phyloP scores from a whole-genome alignment of 2,113 vertebrate species.

The Rhinogobius similis region DNA sequence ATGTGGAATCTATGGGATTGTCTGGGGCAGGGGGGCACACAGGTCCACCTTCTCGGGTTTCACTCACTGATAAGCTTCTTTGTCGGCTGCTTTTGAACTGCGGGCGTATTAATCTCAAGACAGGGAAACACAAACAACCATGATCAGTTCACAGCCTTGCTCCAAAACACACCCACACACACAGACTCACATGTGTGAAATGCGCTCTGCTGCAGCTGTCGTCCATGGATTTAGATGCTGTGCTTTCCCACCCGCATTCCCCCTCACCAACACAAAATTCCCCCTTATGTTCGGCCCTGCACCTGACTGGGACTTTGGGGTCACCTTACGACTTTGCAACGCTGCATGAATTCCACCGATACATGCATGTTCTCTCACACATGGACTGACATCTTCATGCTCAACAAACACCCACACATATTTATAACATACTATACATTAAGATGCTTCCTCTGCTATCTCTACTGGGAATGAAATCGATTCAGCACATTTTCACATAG shows the following conservation, averaged over 20 bases:
- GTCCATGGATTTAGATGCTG: constrained; percentile 67
- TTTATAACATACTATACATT: constrained; percentile 39
- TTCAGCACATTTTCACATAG: constrained; percentile 47
- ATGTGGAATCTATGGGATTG: constrained; percentile 50
- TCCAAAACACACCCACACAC: constrained; percentile 39
- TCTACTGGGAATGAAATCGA: constrained; percentile 55
- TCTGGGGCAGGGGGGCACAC: constrained; percentile 27
- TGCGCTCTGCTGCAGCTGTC: constrained; percentile 73
- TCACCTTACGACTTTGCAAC: constrained; percentile 69
- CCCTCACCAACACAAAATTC: constrained; percentile 68
- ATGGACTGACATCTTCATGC: constrained; percentile 28
- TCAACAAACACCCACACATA: constrained; percentile 52
- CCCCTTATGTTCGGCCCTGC: constrained; percentile 70
- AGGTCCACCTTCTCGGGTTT: constrained; percentile 47
- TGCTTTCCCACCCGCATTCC: constrained; percentile 69
- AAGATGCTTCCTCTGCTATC: constrained; percentile 48
- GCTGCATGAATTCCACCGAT: constrained; percentile 57
- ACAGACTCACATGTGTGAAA: constrained; percentile 39
- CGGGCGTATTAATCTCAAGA: constrained; percentile 52
- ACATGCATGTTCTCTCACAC: constrained; percentile 38
- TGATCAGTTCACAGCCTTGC: constrained; percentile 42
- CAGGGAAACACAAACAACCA: constrained; percentile 53
- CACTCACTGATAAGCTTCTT: constrained; percentile 48
- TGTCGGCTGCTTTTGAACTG: constrained; percentile 56
- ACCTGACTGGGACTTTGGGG: constrained; percentile 74